These are phyloP conservation scores for Brachypteracias leptosomus DNA, from an alignment of 2,113 vertebrate species.

Conservation along the genomic window DNA sequence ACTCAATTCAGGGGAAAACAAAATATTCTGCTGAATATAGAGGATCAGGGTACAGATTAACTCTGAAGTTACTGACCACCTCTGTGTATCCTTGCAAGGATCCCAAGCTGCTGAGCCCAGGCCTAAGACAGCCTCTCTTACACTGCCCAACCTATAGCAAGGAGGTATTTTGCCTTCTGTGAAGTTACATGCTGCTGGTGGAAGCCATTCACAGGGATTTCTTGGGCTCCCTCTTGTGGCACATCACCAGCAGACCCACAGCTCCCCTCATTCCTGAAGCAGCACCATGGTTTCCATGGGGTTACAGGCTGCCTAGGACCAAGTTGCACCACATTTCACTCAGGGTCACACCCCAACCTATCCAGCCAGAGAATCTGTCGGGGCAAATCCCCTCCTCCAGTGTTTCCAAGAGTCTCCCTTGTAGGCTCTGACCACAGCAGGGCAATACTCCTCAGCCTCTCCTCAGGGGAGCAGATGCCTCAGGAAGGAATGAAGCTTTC, in stretches of 20 bases:
- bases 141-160: background rate
- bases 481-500: background rate
- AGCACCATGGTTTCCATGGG: fast-evolving
- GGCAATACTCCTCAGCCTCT: background rate
- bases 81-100: background rate
- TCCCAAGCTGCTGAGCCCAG: background rate
- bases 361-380: background rate
- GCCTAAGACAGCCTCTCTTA: background rate
- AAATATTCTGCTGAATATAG: background rate
- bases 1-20: background rate
- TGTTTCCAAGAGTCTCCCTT: background rate
- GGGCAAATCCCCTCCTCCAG: background rate
- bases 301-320: background rate
- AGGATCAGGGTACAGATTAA: background rate
- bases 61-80: background rate
- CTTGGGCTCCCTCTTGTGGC: conserved; percentile 53
- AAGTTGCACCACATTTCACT: background rate
- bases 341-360: background rate
- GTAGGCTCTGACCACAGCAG: background rate
- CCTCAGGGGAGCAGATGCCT: background rate
- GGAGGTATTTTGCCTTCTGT: background rate
- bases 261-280: background rate
- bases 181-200: fast-evolving
- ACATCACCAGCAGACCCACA: background rate
- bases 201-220: background rate